A percentile compares a stretch with the other conserved stretches of the same genome.
These are phyloP conservation scores for Dichetophora obliterata DNA, from an alignment of 2,888 invertebrate species.

Conservation along the genomic window DNA sequence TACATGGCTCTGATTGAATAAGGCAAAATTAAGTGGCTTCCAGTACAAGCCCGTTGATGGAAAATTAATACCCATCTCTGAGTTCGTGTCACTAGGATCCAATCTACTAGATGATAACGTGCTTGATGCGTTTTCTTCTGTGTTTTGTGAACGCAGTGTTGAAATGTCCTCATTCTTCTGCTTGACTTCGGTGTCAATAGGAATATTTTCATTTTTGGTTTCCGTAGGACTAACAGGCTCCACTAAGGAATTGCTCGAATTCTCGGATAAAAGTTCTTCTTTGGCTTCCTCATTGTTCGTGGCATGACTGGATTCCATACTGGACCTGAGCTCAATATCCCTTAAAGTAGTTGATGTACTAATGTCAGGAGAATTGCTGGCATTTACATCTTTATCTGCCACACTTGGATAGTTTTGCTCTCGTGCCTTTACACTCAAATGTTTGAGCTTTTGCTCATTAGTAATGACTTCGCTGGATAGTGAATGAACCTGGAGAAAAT, in stretches of 20 bases:
- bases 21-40: conserved; percentile 27
- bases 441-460: too few relatives aligned
- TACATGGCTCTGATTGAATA: conserved; percentile 21
- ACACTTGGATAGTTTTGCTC: too few relatives aligned
- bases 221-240: neutral
- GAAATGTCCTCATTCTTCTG: too few relatives aligned
- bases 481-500: too few relatives aligned
- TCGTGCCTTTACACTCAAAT: too few relatives aligned
- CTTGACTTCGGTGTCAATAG: neutral
- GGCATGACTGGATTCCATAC: neutral
- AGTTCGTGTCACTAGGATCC: neutral
- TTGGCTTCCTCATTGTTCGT: too few relatives aligned
- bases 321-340: neutral
- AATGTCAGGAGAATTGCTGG: too few relatives aligned
- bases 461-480: too few relatives aligned
- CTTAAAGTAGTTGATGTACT: too few relatives aligned
- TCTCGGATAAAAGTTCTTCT: neutral
- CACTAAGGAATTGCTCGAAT: neutral
- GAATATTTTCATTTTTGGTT: neutral
- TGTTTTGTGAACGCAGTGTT: neutral
- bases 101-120: neutral
- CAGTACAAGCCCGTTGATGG: conserved; percentile 11
- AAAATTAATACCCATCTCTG: neutral
- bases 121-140: neutral
- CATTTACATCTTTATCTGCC: too few relatives aligned